Conservation (phyloP, 2,888 invertebrate genomes). For the Lasioglossum figueresi region DNA sequence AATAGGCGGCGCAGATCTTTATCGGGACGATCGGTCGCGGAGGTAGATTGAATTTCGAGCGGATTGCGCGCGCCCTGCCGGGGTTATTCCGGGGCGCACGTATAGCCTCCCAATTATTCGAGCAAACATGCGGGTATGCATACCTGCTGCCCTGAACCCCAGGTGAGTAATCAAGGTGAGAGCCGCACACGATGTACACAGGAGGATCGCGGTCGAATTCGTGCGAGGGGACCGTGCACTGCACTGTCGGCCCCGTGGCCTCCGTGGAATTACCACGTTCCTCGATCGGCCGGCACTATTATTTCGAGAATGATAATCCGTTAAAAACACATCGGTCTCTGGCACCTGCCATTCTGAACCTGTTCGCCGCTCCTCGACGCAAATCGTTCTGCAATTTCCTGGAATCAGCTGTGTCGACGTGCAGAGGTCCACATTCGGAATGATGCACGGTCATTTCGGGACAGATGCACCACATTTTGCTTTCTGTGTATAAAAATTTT, state of each 20-base stretch:
- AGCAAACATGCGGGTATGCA: conserved; percentile 74
- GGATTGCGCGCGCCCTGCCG: conserved; percentile 37
- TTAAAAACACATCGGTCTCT: conserved; percentile 31
- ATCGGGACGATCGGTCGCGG: conserved; percentile 64
- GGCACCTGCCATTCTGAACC: neutral
- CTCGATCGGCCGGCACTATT: conserved; percentile 32
- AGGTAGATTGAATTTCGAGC: conserved; percentile 70
- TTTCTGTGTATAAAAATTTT: too few species aligned
- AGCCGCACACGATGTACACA: conserved; percentile 63
- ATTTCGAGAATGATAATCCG: conserved; percentile 50
- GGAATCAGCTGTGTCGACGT: neutral
- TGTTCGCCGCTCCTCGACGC: neutral
- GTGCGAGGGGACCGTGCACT: conserved; percentile 30
- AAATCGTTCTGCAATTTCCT: neutral
- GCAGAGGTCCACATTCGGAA: neutral
- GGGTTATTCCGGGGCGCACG: conserved; percentile 60
- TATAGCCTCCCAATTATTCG: conserved; percentile 73
- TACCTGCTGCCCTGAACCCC: conserved; percentile 70
- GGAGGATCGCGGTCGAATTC: conserved; percentile 60
- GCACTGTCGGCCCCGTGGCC: neutral
- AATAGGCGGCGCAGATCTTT: conserved; percentile 65
- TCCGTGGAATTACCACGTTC: conserved; percentile 38
- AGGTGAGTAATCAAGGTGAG: conserved; percentile 75
- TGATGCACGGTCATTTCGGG: neutral
- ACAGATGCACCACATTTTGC: too few species aligned